Conservation (phyloP, 64 coral and sea anemone species). For the Platygyra sinensis region DNA sequence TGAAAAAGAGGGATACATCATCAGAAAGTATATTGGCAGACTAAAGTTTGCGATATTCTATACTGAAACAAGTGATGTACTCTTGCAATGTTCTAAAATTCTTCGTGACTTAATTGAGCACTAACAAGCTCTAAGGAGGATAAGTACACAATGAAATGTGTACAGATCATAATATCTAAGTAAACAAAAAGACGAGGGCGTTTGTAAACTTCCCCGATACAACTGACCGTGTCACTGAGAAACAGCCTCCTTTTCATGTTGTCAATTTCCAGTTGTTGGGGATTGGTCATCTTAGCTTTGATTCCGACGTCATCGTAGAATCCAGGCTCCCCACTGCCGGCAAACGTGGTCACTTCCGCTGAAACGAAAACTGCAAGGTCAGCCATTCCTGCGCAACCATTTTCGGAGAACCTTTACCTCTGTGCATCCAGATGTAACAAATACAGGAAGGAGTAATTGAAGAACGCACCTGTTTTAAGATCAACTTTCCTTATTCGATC, state of each 20-base stretch:
- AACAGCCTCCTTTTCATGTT: slow-evolving; percentile 51
- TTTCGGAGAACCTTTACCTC: too few species aligned
- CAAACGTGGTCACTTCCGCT: slow-evolving; percentile 77
- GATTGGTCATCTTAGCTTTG: slow-evolving; percentile 57
- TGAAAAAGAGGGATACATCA: too few species aligned
- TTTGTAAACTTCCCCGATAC: not conserved
- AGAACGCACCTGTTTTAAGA: slow-evolving; percentile 53
- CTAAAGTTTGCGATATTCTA: too few species aligned
- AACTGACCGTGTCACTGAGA: slow-evolving; percentile 81
- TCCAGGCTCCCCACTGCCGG: slow-evolving; percentile 70
- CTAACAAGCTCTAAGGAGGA: too few species aligned
- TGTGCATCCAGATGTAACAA: not conserved
- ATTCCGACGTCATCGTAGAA: slow-evolving; percentile 59
- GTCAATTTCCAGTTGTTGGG: slow-evolving; percentile 72
- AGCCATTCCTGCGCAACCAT: too few species aligned
- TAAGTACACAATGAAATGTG: too few species aligned
- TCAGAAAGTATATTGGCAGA: too few species aligned
- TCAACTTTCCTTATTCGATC: slow-evolving; percentile 70
- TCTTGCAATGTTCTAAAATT: too few species aligned
- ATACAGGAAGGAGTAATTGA: not conserved
- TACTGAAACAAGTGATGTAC: too few species aligned
- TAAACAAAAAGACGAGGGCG: too few species aligned
- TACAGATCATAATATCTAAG: too few species aligned
- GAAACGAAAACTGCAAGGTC: not conserved
- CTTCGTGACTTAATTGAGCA: too few species aligned